phyloP scores from a whole-genome alignment of 2,113 vertebrate species.

The Ahaetulla prasina region DNA sequence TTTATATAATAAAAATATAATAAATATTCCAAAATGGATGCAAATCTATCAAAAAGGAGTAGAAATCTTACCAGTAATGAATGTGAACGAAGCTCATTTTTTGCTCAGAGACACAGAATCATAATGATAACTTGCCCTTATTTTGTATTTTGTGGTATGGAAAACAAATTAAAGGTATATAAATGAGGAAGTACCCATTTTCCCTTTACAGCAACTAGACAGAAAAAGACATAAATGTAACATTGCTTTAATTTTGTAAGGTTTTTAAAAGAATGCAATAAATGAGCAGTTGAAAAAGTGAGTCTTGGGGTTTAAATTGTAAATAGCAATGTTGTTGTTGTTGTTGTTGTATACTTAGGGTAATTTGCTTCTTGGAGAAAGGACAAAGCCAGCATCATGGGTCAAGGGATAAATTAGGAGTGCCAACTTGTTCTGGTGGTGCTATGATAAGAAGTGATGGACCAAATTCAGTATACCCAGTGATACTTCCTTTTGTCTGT shows the following conservation, averaged over 20 bases:
- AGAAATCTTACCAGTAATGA: not conserved
- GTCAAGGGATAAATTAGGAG: not conserved
- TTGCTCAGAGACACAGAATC: not conserved
- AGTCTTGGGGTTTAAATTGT: not conserved
- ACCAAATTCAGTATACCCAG: not conserved
- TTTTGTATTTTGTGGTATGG: not conserved
- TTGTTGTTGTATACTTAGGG: not conserved
- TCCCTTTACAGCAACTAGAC: not conserved
- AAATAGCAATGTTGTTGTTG: not conserved
- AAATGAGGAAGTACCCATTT: not conserved
- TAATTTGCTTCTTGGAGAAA: not conserved
- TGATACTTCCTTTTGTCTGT: not conserved
- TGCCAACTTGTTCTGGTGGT: not conserved
- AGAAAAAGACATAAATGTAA: not conserved
- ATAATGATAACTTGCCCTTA: not conserved
- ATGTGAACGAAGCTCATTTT: not conserved
- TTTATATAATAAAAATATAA: no score
- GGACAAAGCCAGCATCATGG: not conserved
- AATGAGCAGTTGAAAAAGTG: not conserved
- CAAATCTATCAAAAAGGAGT: not conserved
- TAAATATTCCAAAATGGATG: not conserved
- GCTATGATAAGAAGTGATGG: not conserved
- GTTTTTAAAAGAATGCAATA: not conserved
- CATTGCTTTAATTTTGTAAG: not conserved
- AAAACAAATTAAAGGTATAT: not conserved